These are phyloP conservation scores for Coelopa pilipes DNA, from an alignment of 2,888 invertebrate species.

Conservation along the genomic window DNA sequence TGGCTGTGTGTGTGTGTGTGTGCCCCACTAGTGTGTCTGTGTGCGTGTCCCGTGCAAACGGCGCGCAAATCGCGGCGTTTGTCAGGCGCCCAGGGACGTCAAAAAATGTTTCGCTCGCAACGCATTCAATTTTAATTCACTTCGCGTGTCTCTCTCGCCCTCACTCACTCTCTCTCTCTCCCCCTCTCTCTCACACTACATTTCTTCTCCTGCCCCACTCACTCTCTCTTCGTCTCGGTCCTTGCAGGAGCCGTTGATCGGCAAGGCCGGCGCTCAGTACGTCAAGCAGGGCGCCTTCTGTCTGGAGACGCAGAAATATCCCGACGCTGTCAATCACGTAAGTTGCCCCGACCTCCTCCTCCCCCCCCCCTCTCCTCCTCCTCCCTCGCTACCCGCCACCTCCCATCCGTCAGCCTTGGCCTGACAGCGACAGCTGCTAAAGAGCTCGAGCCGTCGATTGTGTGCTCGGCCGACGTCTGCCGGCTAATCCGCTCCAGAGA, in stretches of 20 bases:
- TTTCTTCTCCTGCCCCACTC: conserved; percentile 13
- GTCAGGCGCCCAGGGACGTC: neutral
- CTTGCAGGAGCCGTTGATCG: conserved; percentile 68
- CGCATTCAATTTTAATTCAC: too few species aligned
- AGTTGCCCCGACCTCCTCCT: conserved; percentile 52
- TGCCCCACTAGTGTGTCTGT: neutral
- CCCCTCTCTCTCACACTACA: neutral
- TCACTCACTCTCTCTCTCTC: too few species aligned
- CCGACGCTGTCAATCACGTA: conserved; percentile 88
- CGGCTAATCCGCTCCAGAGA: neutral
- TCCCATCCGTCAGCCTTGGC: neutral
- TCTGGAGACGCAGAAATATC: conserved; percentile 92
- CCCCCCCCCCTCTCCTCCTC: neutral
- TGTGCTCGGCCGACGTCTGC: neutral
- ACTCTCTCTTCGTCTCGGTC: neutral
- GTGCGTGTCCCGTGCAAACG: neutral
- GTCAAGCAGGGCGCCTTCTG: conserved; percentile 84
- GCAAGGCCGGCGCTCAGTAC: conserved; percentile 78
- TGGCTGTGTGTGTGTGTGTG: neutral
- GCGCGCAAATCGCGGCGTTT: neutral
- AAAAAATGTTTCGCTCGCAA: neutral
- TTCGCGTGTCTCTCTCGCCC: neutral
- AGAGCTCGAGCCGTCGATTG: neutral
- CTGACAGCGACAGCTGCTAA: neutral
- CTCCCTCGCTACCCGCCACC: too few species aligned